phyloP scores from a whole-genome alignment of 2,888 invertebrate species.

The Agrotis ipsilon region DNA sequence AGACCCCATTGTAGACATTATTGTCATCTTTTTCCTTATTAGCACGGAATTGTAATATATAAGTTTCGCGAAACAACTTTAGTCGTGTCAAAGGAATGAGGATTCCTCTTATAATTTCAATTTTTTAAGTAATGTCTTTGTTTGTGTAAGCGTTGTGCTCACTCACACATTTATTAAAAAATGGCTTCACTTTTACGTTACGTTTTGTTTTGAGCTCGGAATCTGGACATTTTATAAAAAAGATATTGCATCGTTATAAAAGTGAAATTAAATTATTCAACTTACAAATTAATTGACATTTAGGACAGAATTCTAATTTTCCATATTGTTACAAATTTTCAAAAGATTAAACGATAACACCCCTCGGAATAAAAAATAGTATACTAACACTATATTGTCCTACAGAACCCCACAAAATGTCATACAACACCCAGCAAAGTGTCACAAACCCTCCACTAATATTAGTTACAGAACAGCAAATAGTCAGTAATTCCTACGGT shows the following conservation, averaged over 20 bases:
- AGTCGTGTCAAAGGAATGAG: background rate
- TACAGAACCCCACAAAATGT: no score
- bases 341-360: no score
- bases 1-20: constrained; percentile 49
- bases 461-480: background rate
- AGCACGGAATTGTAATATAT: constrained; percentile 36
- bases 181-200: no score
- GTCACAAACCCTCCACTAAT: background rate
- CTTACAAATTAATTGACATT: no score
- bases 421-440: background rate
- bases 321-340: no score
- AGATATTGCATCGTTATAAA: no score
- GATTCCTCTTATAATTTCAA: background rate
- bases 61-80: constrained; percentile 10
- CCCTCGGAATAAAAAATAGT: background rate
- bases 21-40: constrained; percentile 53
- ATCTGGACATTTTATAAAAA: no score
- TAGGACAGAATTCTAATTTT: no score
- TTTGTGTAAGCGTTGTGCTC: no score
- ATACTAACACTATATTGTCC: background rate
- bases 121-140: background rate
- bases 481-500: constrained; percentile 14
- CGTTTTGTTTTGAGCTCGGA: no score
- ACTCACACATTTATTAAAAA: no score
- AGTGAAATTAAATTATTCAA: no score